Evolutionary conservation across 2,797 vertebrate species (phyloP), one percentile per base, ranked within the genome.

Genomic region (Ptychadena robeensis): DNA sequence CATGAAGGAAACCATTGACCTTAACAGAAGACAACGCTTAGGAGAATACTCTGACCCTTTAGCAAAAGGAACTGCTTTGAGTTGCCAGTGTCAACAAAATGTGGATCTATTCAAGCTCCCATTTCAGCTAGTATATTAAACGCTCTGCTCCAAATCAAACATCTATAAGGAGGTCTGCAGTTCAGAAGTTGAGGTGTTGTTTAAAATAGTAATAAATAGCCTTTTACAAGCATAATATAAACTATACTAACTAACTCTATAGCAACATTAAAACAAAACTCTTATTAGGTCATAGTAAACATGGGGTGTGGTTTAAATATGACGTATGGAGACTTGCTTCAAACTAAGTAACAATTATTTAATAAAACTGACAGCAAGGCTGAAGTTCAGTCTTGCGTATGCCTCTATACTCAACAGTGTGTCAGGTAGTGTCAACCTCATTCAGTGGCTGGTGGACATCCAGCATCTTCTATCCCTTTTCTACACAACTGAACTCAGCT

Each of bases 71-170:
- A 75, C 68, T 75, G n/a, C 27, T 59, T 34, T 82, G 32, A 59
- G 80, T 57, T 69, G 72, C 80, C 80, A 75, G 72, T 59, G 72
- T 82, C 72, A 82, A 75, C 72, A 75, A 61, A 30, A 72, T 59
- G 66, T 32, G 6, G 48, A 75, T 66, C 80, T 82, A 35, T 40
- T 9, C 48, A 75, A 82, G 74, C 40, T 75, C 71, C 31, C 57
- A 38, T 82, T 75, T 75, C 80, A 82, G n/a, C 63, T 75, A 68
- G 53, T 40, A 82, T 75, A 74, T 75, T 65, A 53, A 75, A 68
- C 14, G 22, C 18, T 75, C 30, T 37, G 53, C 27, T 81, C 64
- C 80, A 81, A 74, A 67, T 81, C n/a, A 74, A 81, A 75, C 48
- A 82, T 61, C 68, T 37, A 67, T 31, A 37, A 63, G 64, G 38